Conservation (phyloP, 2,888 invertebrate species). For the Xestia xanthographa region DNA sequence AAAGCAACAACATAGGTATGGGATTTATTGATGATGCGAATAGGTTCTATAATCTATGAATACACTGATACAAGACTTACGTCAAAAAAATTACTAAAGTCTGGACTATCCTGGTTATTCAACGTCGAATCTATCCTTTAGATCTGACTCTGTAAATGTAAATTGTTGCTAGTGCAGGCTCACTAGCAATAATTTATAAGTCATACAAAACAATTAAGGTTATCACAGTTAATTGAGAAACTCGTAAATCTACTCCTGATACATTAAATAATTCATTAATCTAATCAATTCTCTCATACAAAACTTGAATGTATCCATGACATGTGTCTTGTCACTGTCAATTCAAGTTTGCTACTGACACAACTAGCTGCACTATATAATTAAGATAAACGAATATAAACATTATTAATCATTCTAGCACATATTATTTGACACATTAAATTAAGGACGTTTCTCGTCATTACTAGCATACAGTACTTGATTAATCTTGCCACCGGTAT, state of each 20-base stretch:
- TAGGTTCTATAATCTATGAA: neutral
- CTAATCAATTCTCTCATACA: slow-evolving; percentile 29
- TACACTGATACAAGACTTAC: neutral
- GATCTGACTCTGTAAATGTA: neutral
- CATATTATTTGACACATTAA: slow-evolving; percentile 47
- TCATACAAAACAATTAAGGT: slow-evolving; percentile 6
- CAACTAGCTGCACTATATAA: slow-evolving; percentile 16
- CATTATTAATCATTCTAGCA: slow-evolving; percentile 39
- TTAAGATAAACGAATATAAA: slow-evolving; percentile 32
- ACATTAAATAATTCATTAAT: slow-evolving; percentile 12
- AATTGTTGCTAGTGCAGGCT: too few relatives aligned
- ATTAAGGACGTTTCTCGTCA: slow-evolving; percentile 51
- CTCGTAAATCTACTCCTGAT: slow-evolving; percentile 33
- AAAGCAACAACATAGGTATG: too few relatives aligned
- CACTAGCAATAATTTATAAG: neutral
- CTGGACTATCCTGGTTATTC: neutral
- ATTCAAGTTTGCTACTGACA: slow-evolving; percentile 19
- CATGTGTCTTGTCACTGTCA: slow-evolving; percentile 39
- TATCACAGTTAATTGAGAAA: slow-evolving; percentile 14
- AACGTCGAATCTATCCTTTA: neutral
- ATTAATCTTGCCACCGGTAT: slow-evolving; percentile 53
- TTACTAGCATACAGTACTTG: slow-evolving; percentile 48
- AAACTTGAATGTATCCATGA: slow-evolving; percentile 34
- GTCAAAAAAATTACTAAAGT: too few relatives aligned
- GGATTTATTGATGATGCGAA: too few relatives aligned